Base-by-base conservation (phyloP, 1,140 invertebrate species). In the Drosophila pseudoobscura region DNA sequence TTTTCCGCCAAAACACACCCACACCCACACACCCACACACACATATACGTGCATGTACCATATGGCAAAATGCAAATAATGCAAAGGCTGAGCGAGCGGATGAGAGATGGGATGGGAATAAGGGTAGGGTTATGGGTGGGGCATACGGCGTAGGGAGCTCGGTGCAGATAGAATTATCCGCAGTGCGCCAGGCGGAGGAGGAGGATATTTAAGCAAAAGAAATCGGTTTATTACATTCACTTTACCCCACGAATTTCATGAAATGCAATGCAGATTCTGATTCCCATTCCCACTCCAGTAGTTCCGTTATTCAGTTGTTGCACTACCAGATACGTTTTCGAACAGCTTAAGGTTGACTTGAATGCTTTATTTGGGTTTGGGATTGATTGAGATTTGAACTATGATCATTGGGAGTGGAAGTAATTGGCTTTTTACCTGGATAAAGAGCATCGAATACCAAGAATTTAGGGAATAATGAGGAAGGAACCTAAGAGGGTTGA, bases 121-220 rank as follows among this genome's bases (percentile, higher is more conserved):
- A 43, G 2, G n/a, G 4, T 20, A 8, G 45, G 24, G 41, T 6
- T 39, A 3, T 20, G 22, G 9, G 26, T 7, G 17, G 29, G 29
- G 7, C 24, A 3, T 8, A 8, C 6, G 45, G 9, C 35, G 20
- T 22, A 31, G 22, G 24, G 47, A 31, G 49, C 31, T 11, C 50
- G 65, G 52, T 54, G 57, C 72, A 59, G 71, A 75, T 75, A 66
- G 72, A 75, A 75, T 75, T 75, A 75, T 75, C 71, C 62, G 72
- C 72, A 75, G 62, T 75, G 72, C 72, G 66, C 66, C 39, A 69
- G 11, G 35, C 35, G 11, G 1, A 4, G 11, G 35, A 24, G 35
- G 35, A 66, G 53, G 71, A 75, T 68, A 75, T 75, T 75, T 75
- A 75, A 75, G 72, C 55, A 60, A 60, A 35, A 68, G 52, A 74